Evolutionary conservation across 2,888 invertebrate genomes (phyloP), one percentile per base, ranked within the genome.

Genomic region (Rhynchonema sp.): DNA sequence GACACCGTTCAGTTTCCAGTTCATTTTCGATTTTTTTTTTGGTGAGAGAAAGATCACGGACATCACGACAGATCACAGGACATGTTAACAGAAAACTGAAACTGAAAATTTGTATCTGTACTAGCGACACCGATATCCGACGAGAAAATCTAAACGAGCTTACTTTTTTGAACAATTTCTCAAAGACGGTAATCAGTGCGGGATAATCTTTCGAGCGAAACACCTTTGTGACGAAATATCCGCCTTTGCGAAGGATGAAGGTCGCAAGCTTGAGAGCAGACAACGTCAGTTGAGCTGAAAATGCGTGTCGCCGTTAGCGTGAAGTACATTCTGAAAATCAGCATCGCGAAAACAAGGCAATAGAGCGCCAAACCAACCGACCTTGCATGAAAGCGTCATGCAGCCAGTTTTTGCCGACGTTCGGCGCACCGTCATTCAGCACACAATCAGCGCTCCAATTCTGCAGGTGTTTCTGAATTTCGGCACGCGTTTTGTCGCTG

Each of bases 151-250:
- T 6, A 38, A 38, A 6, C n/a, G 2, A 25, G 26, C 2, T 2
- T 54, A 81, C 81, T 77, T 90, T 88, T 72, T 85, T 87, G 74
- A 99, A 99, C 30, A 99, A 80, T 70, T 98, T 94, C 72, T 91
- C 89, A 59, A 98, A 80, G 0, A 94, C 89, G 87, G 91, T 92
- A 61, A 96, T 76, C 3, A 99, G 76, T 0, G 92, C 83, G 74
- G 91, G 84, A 74, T 98, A 98, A 77, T 99, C 98, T 77, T 90
- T 94, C 1, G 96, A 96, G 63, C 98, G 81, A 74, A 99, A 96
- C 0, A 98, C 85, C 80, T 99, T 99, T 0, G 98, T 96, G 0
- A 99, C 82, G 78, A 99, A 99, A 85, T 87, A 91, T 57, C 98
- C 98, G 46, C 91, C 92, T 66, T 83, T 81, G 61, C 83, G 80